Evolutionary conservation across 2,888 invertebrate genomes (phyloP).

Genomic region (Catocala nupta): DNA sequence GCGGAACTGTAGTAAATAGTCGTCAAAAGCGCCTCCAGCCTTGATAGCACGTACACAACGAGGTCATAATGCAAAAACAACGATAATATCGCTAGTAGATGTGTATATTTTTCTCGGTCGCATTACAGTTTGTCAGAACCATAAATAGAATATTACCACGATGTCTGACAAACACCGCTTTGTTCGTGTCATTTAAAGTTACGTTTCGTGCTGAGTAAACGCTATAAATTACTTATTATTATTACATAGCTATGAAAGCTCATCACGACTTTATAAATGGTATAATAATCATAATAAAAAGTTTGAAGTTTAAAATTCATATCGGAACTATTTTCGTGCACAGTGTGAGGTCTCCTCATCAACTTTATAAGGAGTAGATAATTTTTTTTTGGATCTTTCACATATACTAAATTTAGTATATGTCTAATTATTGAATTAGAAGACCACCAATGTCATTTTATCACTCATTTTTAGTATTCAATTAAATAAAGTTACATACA

Average conservation of each 20-base stretch:
- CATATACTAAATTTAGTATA: too few relatives aligned
- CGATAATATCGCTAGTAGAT: slow-evolving; percentile 42
- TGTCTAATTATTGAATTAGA: too few relatives aligned
- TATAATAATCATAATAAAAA: too few relatives aligned
- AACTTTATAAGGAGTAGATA: too few relatives aligned
- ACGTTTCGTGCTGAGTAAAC: background rate
- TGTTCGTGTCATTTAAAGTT: slow-evolving; percentile 5
- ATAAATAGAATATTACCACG: slow-evolving; percentile 55
- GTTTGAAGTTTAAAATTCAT: too few relatives aligned
- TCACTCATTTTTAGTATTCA: too few relatives aligned
- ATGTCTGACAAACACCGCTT: slow-evolving; percentile 2
- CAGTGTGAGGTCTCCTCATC: too few relatives aligned
- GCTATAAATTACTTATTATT: background rate
- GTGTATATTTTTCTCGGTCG: slow-evolving; percentile 26
- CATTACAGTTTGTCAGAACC: slow-evolving; percentile 51
- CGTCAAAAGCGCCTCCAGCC: slow-evolving; percentile 43
- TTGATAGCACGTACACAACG: slow-evolving; percentile 49
- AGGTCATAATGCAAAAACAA: slow-evolving; percentile 53
- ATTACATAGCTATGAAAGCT: background rate
- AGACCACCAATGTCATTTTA: too few relatives aligned
- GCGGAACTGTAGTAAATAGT: slow-evolving; percentile 37
- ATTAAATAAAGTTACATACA: too few relatives aligned
- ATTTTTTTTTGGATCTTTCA: too few relatives aligned
- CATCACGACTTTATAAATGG: too few relatives aligned
- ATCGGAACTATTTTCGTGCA: too few relatives aligned